Evolutionary conservation across 2,888 invertebrate species (phyloP), one percentile per base, ranked within the genome.

Genomic region (Stratiomys singularior): DNA sequence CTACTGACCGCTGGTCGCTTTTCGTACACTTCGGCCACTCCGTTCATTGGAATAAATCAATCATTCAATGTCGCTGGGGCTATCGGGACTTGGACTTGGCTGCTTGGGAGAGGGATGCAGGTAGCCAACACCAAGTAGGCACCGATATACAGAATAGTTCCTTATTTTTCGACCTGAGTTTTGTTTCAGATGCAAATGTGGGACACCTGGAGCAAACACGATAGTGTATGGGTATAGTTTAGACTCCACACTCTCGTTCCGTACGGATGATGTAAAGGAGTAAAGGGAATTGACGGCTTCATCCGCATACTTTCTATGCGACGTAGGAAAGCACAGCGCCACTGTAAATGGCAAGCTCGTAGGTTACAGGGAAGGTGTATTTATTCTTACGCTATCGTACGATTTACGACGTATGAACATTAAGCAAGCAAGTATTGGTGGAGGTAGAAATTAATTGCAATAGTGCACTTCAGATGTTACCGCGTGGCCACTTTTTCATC

Each of bases 11-110:
- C 78, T 78, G 78, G 71, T 71, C 76, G 78, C 71, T 76, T 72
- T 30, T 37, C 74, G 58, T 74, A 3, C 23, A 74, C 28, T 58
- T 67, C 77, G 78, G 60, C 77, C 77, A 78, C 78, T 80, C 74
- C 78, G 71, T 78, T 80, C 77, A 78, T 78, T 77, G 80, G 76
- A 80, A 80, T 78, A 80, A 80, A 80, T 80, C 80, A 80, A 80
- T 80, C 80, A 80, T 80, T 80, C 78, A 80, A 66, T 76, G 77
- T 78, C 69, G 78, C 80, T 72, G 67, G 77, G 78, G 56, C 78
- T 56, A 76, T 72, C 37, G 72, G 69, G 46, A 46, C 47, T 46
- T 69, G 44, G 37, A 37, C 37, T 37, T 37, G 37, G 37, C 37
- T 37, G 9, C 5, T 9, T 37, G 37, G 37, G 5, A 37, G 37